Conservation (phyloP, 2,113 vertebrate species). For the Carlito syrichta region DNA sequence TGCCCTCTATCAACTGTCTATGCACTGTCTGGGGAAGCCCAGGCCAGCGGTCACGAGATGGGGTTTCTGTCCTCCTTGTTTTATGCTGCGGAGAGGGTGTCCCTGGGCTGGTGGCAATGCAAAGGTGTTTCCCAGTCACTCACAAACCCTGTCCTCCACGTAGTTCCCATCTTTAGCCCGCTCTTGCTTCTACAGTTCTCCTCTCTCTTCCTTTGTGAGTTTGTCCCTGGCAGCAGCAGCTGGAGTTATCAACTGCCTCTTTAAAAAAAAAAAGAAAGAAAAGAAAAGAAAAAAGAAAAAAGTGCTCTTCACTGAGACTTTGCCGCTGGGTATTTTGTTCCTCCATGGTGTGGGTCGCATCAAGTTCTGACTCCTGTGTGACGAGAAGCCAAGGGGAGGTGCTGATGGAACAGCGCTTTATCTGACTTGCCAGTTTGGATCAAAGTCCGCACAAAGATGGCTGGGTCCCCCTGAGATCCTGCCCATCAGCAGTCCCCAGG, state of each 20-base stretch:
- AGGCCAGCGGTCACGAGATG: fast-evolving
- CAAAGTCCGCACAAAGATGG: background rate
- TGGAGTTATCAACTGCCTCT: background rate
- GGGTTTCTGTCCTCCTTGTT: background rate
- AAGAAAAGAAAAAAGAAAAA: no score
- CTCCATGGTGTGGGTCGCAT: background rate
- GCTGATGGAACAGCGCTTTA: background rate
- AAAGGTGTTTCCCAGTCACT: background rate
- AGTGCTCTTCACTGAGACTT: background rate
- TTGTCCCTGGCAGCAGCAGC: background rate
- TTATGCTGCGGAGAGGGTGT: background rate
- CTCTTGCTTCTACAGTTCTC: background rate
- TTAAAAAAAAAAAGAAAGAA: no score
- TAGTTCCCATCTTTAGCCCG: background rate
- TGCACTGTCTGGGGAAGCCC: background rate
- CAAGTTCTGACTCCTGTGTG: background rate
- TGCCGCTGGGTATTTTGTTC: background rate
- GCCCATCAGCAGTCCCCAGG: background rate
- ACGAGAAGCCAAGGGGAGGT: background rate
- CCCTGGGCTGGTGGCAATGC: background rate
- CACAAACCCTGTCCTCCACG: background rate
- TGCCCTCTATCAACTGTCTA: fast-evolving
- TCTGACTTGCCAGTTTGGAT: background rate
- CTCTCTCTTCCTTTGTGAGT: background rate
- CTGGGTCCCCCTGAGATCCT: background rate